Evolutionary conservation across 1,140 invertebrate species (phyloP), one percentile per base, ranked within the genome.

Genomic region (Solenopsis invicta): DNA sequence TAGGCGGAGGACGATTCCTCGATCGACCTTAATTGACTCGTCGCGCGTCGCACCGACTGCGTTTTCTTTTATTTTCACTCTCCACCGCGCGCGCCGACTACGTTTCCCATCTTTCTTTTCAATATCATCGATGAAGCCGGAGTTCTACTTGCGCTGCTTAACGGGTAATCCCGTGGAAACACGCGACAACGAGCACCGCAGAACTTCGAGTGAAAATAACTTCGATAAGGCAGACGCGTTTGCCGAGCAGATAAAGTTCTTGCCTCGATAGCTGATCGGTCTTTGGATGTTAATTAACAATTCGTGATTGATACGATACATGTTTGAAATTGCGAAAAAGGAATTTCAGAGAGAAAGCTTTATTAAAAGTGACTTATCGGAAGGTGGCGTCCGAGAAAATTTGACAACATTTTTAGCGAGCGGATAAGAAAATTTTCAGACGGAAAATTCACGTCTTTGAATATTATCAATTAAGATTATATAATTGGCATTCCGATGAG

Each of bases 1-100:
- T 37, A 72, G 54, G 81, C 78, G 61, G 81, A 90, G 69, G 81
- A 61, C 71, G 82, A 86, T 88, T 91, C 61, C 90, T 84, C 87
- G 90, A 87, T 91, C 87, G 87, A 85, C 87, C 91, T 92, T 91
- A 91, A 92, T 92, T 92, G 91, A 69, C 69, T 91, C 90, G 91
- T 88, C 77, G 80, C 81, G 74, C 90, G 91, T 88, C 77, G 80
- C 81, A 78, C 87, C 45, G 29, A 62, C 69, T 76, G 78, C 52
- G 48, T 86, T 66, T 81, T 86, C 62, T 88, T 88, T 86, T 90
- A 86, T 90, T 87, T 81, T 87, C 64, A 37, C 50, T 77, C 77
- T 48, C 45, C 45, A 41, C 59, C 37, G 48, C 76, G 24, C 76
- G 34, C 78, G 56, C 61, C 37, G 34, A 62, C 59, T 72, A 64